A percentile compares a stretch with the other conserved stretches of the same genome.
Evolutionary conservation across 2,113 vertebrate genomes (phyloP).

Genomic region (Hystrix cristata): DNA sequence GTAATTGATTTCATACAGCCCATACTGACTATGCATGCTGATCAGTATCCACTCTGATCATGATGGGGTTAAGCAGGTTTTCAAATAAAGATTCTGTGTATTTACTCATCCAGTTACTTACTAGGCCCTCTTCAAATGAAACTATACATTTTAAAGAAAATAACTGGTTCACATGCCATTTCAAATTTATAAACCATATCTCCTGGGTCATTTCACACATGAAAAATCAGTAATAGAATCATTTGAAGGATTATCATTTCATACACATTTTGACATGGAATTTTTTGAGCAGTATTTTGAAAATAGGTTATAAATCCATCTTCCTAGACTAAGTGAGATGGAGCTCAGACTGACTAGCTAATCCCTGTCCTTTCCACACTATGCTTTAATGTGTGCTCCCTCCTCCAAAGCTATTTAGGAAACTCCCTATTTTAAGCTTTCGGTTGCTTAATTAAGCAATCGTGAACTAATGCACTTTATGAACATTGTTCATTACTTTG

Average conservation of each 20-base stretch:
- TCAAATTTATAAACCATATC: conserved; percentile 68
- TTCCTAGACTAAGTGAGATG: conserved; percentile 52
- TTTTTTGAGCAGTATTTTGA: conserved; percentile 55
- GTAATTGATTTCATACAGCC: not conserved
- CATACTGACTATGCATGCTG: not conserved
- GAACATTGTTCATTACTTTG: not conserved
- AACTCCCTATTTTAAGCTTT: conserved; percentile 41
- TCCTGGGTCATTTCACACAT: conserved; percentile 72
- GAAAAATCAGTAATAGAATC: conserved; percentile 77
- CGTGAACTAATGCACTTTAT: not conserved
- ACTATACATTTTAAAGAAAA: conserved; percentile 68
- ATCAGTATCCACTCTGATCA: not conserved
- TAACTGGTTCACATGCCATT: conserved; percentile 60
- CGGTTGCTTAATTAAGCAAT: conserved; percentile 54
- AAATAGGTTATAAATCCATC: conserved; percentile 48
- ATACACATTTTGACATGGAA: conserved; percentile 70
- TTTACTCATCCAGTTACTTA: conserved; percentile 58
- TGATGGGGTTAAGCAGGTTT: not conserved
- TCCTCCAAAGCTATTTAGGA: conserved; percentile 3
- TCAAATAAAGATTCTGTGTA: conserved; percentile 17
- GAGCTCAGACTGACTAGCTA: not conserved
- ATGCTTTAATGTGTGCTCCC: not conserved
- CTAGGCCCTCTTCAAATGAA: conserved; percentile 59
- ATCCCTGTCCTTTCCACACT: not conserved
- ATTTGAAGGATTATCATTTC: conserved; percentile 70